Evolutionary conservation across 2,797 vertebrate species (phyloP).

Genomic region (Phoxinus dragarum): DNA sequence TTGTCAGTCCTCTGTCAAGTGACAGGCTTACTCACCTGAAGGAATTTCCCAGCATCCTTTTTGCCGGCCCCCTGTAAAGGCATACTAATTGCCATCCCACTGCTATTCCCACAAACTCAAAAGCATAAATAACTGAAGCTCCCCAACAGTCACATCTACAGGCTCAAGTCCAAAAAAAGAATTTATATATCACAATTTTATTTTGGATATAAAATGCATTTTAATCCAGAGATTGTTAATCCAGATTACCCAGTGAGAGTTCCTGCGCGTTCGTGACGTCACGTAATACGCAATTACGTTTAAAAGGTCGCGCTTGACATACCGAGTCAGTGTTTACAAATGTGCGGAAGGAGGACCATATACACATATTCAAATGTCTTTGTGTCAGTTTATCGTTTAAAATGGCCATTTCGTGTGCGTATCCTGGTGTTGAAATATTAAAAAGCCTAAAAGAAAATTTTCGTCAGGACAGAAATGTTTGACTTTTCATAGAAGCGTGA

Average conservation of each 20-base stretch:
- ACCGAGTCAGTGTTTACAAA: no score
- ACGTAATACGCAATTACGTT: no score
- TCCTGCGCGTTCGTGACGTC: no score
- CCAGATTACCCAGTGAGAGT: background rate
- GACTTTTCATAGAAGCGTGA: no score
- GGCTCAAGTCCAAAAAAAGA: background rate
- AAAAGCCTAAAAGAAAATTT: no score
- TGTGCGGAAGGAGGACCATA: no score
- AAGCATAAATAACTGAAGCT: background rate
- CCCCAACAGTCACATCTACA: background rate
- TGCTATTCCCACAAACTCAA: background rate
- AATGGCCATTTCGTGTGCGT: no score
- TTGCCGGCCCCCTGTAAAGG: constrained; percentile 12
- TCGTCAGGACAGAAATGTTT: no score
- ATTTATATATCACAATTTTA: background rate
- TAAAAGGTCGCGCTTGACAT: no score
- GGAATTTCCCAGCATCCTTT: constrained; percentile 39
- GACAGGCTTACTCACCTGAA: constrained; percentile 27
- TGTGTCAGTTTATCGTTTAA: no score
- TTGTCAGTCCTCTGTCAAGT: constrained; percentile 33
- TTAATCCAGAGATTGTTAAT: background rate
- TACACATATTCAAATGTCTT: no score
- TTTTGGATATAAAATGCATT: background rate
- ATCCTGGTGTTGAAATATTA: no score
- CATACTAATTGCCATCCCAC: constrained; percentile 33